These are phyloP conservation scores for Sebastes oblongus DNA, from an alignment of 2,797 vertebrate genomes.

Conservation along the genomic window DNA sequence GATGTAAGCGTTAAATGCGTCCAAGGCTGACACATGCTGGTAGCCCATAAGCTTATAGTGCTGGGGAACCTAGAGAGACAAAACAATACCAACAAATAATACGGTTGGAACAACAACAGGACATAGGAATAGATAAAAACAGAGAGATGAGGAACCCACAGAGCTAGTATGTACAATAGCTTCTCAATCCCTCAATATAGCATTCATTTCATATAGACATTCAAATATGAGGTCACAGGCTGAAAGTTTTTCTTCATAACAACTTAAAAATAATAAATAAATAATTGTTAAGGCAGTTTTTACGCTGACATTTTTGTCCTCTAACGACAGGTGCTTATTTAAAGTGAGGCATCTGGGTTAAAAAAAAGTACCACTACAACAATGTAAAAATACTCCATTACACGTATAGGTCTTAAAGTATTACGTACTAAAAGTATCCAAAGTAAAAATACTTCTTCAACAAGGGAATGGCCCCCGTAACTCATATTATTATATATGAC, in stretches of 20 bases:
- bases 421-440: too few species aligned
- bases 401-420: neutral
- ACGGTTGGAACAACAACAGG: neutral
- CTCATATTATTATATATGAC: too few species aligned
- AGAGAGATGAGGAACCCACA: neutral
- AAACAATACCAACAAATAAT: neutral
- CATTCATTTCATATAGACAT: too few species aligned
- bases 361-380: neutral
- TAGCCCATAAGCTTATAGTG: constrained; percentile 77
- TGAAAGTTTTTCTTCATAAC: neutral
- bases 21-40: constrained; percentile 64
- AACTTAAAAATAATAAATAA: neutral
- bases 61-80: constrained; percentile 75
- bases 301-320: neutral
- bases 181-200: neutral
- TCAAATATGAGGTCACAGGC: too few species aligned
- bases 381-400: neutral
- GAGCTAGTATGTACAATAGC: neutral
- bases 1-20: constrained; percentile 62
- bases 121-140: neutral
- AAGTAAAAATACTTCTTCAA: too few species aligned
- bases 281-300: neutral
- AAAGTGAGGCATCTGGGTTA: too few species aligned
- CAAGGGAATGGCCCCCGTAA: accelerated
- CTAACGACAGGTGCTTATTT: too few species aligned